These are phyloP conservation scores for Salminus brasiliensis DNA, from an alignment of 2,113 vertebrate species.

Conservation along the genomic window DNA sequence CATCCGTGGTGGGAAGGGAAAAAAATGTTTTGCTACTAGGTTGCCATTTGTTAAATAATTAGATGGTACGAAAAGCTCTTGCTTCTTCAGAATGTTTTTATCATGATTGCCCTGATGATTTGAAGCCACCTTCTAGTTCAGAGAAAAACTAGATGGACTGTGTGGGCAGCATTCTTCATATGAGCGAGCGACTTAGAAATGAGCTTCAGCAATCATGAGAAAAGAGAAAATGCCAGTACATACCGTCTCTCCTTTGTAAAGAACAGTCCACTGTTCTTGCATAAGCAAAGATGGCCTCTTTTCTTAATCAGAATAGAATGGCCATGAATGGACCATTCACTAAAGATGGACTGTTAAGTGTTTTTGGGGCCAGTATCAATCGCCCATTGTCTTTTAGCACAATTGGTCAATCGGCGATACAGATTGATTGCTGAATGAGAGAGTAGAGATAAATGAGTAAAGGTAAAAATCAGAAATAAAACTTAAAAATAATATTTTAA, in stretches of 20 bases:
- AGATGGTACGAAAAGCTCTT: not conserved
- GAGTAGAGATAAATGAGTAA: too few species aligned
- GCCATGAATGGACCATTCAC: too few species aligned
- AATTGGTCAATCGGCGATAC: too few species aligned
- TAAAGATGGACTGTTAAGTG: not conserved
- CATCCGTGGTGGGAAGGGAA: not conserved
- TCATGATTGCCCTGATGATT: conserved; percentile 5
- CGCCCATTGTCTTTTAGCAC: too few species aligned
- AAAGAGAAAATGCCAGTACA: not conserved
- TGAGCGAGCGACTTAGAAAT: not conserved
- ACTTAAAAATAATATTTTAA: too few species aligned
- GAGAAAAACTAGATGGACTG: not conserved
- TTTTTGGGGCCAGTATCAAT: too few species aligned
- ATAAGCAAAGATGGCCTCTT: not conserved
- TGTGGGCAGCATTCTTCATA: not conserved
- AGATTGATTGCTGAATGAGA: too few species aligned
- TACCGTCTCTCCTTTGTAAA: not conserved
- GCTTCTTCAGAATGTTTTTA: not conserved
- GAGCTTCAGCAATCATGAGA: not conserved
- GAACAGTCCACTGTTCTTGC: not conserved
- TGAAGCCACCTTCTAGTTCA: not conserved
- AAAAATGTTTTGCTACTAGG: not conserved
- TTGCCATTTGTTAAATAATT: not conserved
- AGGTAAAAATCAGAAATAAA: too few species aligned
- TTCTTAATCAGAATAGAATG: not conserved